These are phyloP conservation scores for Drosophila tanythrix DNA, from an alignment of 2,888 invertebrate genomes.

Conservation along the genomic window DNA sequence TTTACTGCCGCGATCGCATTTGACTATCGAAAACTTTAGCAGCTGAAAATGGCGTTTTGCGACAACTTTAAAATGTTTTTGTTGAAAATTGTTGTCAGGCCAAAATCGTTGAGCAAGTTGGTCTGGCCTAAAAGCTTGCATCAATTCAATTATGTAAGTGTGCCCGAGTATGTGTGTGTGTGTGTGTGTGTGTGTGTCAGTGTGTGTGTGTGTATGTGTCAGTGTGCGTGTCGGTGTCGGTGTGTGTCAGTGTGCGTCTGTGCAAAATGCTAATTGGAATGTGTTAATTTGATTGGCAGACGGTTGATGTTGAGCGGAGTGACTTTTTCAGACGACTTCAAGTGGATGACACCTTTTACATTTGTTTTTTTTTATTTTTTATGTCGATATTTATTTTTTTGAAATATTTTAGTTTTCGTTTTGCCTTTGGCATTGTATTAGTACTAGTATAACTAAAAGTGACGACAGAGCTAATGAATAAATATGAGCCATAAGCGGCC, in stretches of 20 bases:
- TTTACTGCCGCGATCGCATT: neutral
- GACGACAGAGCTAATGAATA: constrained; percentile 61
- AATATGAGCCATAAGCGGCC: constrained; percentile 60
- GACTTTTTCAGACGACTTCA: constrained; percentile 36
- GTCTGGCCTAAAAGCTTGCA: constrained; percentile 23
- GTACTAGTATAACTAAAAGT: constrained; percentile 38
- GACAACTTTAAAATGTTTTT: constrained; percentile 16
- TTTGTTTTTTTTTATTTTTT: constrained; percentile 18
- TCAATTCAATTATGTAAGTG: constrained; percentile 8
- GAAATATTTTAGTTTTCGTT: neutral
- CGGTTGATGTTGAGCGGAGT: constrained; percentile 42
- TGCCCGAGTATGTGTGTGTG: neutral
- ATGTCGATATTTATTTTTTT: constrained; percentile 17
- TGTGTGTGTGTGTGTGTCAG: constrained; percentile 1
- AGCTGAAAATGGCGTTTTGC: constrained; percentile 1
- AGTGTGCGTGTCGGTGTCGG: neutral
- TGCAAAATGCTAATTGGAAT: constrained; percentile 72
- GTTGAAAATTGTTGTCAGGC: constrained; percentile 16
- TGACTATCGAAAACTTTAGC: neutral
- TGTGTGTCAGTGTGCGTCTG: constrained; percentile 17
- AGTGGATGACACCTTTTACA: constrained; percentile 43
- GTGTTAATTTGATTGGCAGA: constrained; percentile 78
- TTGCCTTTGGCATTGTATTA: constrained; percentile 15
- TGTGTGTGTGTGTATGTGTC: constrained; percentile 1
- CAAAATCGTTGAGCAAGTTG: constrained; percentile 19